Percentiles rank a stretch among this genome's conserved stretches.
Conservation (phyloP, 2,888 invertebrate genomes). For the Agrochola lota region DNA sequence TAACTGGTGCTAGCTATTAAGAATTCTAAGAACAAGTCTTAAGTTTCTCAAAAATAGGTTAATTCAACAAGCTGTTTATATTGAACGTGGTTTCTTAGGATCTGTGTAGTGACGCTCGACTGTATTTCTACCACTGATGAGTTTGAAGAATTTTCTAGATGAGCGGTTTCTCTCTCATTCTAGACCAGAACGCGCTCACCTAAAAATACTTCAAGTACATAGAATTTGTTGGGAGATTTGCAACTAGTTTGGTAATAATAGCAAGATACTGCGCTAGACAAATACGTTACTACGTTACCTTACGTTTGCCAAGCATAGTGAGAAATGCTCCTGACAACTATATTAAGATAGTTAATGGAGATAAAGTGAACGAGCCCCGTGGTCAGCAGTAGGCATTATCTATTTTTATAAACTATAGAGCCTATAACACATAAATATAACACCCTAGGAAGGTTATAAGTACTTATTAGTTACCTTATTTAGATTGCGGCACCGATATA, state of each 20-base stretch:
- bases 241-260: background rate
- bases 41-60: background rate
- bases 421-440: background rate
- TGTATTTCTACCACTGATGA: background rate
- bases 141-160: background rate
- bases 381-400: background rate
- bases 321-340: background rate
- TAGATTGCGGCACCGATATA: background rate
- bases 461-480: too few species aligned
- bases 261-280: background rate
- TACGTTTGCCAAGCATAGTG: background rate
- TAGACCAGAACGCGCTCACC: background rate
- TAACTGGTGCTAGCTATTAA: background rate
- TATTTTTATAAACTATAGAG: background rate
- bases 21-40: background rate
- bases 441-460: background rate
- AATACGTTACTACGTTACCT: background rate
- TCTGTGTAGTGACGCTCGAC: background rate
- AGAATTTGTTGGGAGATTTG: background rate
- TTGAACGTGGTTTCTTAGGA: background rate
- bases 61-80: slow-evolving; percentile 1
- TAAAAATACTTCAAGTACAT: background rate
- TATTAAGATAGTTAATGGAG: background rate
- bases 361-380: background rate
- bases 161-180: background rate